Evolutionary conservation across 2,113 vertebrate genomes (phyloP).

Genomic region (Callopanchax toddi): DNA sequence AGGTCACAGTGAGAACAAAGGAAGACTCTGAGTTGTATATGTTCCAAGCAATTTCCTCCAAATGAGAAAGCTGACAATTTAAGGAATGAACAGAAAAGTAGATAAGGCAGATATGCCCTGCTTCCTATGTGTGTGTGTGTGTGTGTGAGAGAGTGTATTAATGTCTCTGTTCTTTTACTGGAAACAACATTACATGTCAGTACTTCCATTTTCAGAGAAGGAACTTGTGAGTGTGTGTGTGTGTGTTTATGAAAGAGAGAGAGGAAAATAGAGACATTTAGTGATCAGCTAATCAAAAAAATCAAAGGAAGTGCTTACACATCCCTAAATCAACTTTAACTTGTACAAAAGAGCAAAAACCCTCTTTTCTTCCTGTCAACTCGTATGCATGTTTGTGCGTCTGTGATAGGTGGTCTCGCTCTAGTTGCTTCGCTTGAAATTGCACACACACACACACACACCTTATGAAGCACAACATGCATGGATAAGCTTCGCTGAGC

Average conservation of each 20-base stretch:
- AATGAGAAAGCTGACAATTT: slow-evolving; percentile 60
- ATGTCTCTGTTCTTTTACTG: slow-evolving; percentile 32
- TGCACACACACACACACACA: slow-evolving; percentile 12
- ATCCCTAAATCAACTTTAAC: slow-evolving; percentile 49
- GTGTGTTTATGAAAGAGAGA: background rate
- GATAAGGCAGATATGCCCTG: slow-evolving; percentile 22
- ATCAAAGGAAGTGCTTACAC: slow-evolving; percentile 53
- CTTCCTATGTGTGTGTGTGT: background rate
- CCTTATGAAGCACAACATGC: slow-evolving; percentile 16
- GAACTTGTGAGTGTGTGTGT: background rate
- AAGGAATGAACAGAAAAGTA: slow-evolving; percentile 39
- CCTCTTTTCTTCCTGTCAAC: slow-evolving; percentile 49
- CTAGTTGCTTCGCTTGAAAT: slow-evolving; percentile 46
- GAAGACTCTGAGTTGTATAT: slow-evolving; percentile 30
- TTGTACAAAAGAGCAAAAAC: slow-evolving; percentile 54
- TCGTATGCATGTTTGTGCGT: slow-evolving; percentile 16
- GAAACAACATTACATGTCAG: slow-evolving; percentile 19
- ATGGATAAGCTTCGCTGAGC: slow-evolving; percentile 43
- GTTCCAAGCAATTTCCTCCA: slow-evolving; percentile 64
- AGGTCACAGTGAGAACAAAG: slow-evolving; percentile 42
- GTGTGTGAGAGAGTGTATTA: background rate
- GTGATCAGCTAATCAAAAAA: slow-evolving; percentile 7
- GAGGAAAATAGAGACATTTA: background rate
- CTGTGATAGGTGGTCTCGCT: slow-evolving; percentile 54
- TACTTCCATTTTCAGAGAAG: slow-evolving; percentile 12